Evolutionary conservation across 2,888 invertebrate species (phyloP), one percentile per base, ranked within the genome.

Genomic region (Crossocerus cetratus): DNA sequence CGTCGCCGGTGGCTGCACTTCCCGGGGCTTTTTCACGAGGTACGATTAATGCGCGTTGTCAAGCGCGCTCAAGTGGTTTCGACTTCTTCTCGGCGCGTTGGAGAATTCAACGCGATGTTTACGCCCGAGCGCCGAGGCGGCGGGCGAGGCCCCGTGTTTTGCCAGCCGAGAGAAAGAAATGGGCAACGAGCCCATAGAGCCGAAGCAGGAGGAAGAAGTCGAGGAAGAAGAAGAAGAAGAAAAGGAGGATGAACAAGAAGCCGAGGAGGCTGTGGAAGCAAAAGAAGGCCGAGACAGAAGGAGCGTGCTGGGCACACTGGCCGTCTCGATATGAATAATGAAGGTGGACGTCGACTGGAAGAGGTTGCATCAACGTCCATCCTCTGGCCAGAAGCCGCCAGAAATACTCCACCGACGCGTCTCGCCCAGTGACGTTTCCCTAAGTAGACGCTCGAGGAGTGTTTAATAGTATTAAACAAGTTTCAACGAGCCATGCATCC

Each of bases 311-410:
- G 11, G 57, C 55, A 22, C 67, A 18, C 44, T 53, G 43, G 56
- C 42, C n/a, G 14, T 49, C 60, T 49, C 64, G 62, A 77, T 77
- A 72, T 80, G 74, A 80, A 77, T 77, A 80, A 77, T 74, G 74
- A 80, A 73, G 74, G 69, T 61, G 77, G 62, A 66, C 62, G 63
- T 59, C 63, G 63, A 53, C 43, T 64, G 57, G 43, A 61, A 59
- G 69, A 73, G 45, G 74, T 72, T 65, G 70, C 74, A 72, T 77
- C 70, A 65, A 76, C 55, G 61, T 79, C 65, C 69, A 65, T 66
- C 64, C 57, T 49, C 65, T 54, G 43, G 71, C 45, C 44, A 53
- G 54, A 22, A 71, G 55, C 21, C 32, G 55, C 21, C 32, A 32
- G 32, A 32, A 8, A 32, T 32, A 8, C 8, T 32, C 4, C 32